Evolutionary conservation across 2,113 vertebrate species (phyloP).

Genomic region (Oncorhynchus nerka): DNA sequence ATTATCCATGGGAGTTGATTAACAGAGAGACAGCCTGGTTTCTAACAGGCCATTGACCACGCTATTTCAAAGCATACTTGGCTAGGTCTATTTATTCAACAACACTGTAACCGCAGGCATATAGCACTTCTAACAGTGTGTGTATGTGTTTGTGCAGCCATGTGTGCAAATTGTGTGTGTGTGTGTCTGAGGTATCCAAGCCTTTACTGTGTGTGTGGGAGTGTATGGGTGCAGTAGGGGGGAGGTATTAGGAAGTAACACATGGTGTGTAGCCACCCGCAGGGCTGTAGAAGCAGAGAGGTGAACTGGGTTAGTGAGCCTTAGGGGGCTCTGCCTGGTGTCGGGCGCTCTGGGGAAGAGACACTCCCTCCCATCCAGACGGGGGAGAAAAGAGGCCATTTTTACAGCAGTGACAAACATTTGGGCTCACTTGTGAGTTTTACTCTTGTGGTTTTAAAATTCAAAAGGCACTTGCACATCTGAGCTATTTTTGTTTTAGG

Average conservation of each 20-base stretch:
- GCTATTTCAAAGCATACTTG: not conserved
- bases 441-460: not conserved
- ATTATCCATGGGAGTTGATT: not conserved
- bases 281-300: not conserved
- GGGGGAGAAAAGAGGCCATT: not conserved
- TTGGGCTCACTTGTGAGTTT: no score
- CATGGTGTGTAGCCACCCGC: not conserved
- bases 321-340: no score
- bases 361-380: no score
- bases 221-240: not conserved
- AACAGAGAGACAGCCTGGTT: not conserved
- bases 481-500: no score
- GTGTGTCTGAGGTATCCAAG: not conserved
- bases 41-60: not conserved
- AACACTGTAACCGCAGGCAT: conserved; percentile 18
- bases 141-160: conserved; percentile 14
- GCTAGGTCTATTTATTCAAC: not conserved
- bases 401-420: not conserved
- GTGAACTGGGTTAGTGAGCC: no score
- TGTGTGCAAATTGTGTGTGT: not conserved
- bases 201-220: no score
- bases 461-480: no score
- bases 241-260: not conserved
- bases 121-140: conserved; percentile 34
- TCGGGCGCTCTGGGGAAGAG: no score